Percentiles rank a stretch among this genome's conserved stretches.
These are phyloP conservation scores for Pachypanchax playfairii DNA, from an alignment of 2,113 vertebrate species.

Conservation along the genomic window DNA sequence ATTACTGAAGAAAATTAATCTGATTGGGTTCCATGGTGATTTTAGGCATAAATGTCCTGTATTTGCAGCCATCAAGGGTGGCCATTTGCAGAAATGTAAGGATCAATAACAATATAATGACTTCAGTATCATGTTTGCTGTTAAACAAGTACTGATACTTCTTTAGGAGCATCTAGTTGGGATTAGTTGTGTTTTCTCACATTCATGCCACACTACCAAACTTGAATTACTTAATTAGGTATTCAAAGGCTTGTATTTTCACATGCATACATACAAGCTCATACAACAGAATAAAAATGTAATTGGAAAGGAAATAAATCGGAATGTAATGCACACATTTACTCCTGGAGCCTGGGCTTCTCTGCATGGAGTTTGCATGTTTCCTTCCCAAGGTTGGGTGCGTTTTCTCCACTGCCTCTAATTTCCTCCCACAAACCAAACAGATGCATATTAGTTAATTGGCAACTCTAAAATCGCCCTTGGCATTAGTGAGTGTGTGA, in stretches of 20 bases:
- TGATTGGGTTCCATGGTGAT: constrained; percentile 67
- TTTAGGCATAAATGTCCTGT: too few species aligned
- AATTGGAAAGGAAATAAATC: too few species aligned
- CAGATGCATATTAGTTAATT: too few species aligned
- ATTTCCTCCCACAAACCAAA: too few species aligned
- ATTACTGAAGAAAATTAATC: constrained; percentile 52
- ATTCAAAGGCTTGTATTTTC: constrained; percentile 20
- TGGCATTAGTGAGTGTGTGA: too few species aligned
- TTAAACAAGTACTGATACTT: constrained; percentile 44
- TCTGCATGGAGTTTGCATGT: too few species aligned
- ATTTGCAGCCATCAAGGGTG: constrained; percentile 61
- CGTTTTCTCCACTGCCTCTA: too few species aligned
- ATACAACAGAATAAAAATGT: constrained; percentile 20
- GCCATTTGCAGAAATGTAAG: constrained; percentile 60
- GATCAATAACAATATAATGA: constrained; percentile 74
- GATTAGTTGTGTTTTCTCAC: constrained; percentile 43
- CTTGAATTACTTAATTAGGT: constrained; percentile 43
- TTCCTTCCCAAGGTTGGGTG: too few species aligned
- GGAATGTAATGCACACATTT: too few species aligned
- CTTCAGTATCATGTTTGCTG: constrained; percentile 50
- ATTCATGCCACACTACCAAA: constrained; percentile 64
- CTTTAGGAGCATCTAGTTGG: constrained; percentile 35
- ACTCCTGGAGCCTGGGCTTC: too few species aligned
- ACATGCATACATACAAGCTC: neutral
- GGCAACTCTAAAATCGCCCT: too few species aligned